Evolutionary conservation across 2,888 invertebrate species (phyloP), one percentile per base, ranked within the genome.

Genomic region (Drosophila falleni): DNA sequence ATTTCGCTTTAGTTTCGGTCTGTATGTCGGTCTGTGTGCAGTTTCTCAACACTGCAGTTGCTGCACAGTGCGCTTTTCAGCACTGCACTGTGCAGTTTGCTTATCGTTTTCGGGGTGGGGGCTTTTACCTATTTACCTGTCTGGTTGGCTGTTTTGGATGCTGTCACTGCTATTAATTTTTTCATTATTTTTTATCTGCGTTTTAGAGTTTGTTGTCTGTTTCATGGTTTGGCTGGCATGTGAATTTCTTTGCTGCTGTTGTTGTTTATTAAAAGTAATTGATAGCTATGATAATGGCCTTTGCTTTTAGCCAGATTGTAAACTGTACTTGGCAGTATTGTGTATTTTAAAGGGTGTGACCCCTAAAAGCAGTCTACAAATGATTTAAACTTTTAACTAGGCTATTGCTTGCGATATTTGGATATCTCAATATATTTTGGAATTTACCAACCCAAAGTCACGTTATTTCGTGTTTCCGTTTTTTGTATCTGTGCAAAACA

Each of bases 331-430:
- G 58, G 62, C 58, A 33, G 10, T 46, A 33, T 54, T 56, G 37
- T 8, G 26, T 29, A 31, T 9, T 46, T 6, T 19, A 19, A 35
- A n/a, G 9, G 15, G 19, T 46, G 3, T 31, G 39, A 16, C 19
- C 42, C 78, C 61, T 39, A 50, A 56, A 78, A 71, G 62, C 74
- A 78, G 41, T 41, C 46, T 46, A 41, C 26, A 78, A 69, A 74
- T 51, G 15, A 66, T 47, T 58, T 53, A 55, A 80, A 81, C 58
- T 67, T 31, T 61, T 74, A 59, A 49, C 66, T 74, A 76, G 91
- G 79, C 90, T 90, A 90, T 90, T 71, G 87, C 51, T 49, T 58
- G 61, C 42, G 50, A 56, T 58, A 58, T 47, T 58, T 47, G 11
- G 16, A 41, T 41, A 53, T 46, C 44, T 39, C 6, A 63, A 51